phyloP scores from a whole-genome alignment of 2,888 invertebrate species.

The Dorcus parallelipipedus region DNA sequence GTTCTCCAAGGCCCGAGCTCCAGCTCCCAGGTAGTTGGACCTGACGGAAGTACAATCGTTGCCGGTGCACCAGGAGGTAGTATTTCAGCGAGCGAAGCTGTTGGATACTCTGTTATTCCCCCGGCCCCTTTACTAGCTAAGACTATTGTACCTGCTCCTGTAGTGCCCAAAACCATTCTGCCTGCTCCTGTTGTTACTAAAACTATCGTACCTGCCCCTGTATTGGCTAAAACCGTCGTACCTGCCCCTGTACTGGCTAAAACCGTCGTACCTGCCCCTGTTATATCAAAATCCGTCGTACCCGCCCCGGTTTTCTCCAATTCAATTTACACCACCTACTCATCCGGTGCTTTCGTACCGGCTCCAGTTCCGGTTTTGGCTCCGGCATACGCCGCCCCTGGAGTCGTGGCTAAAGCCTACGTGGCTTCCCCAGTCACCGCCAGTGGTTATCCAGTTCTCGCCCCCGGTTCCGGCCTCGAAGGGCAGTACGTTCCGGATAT shows the following conservation, averaged over 20 bases:
- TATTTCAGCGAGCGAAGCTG: slow-evolving; percentile 12
- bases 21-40: slow-evolving; percentile 19
- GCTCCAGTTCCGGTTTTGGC: slow-evolving; percentile 6
- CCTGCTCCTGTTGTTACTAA: no score
- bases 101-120: slow-evolving; percentile 11
- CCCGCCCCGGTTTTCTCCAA: neutral
- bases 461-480: slow-evolving; percentile 30
- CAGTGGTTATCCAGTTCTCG: slow-evolving; percentile 26
- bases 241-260: neutral
- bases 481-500: slow-evolving; percentile 33
- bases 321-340: neutral
- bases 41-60: slow-evolving; percentile 22
- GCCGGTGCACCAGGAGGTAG: slow-evolving; percentile 20
- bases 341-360: slow-evolving; percentile 9
- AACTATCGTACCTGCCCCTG: neutral
- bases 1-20: slow-evolving; percentile 22
- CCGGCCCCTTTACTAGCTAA: neutral
- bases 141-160: no score
- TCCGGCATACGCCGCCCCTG: neutral
- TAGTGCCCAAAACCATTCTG: no score
- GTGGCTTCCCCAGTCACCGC: slow-evolving; percentile 20
- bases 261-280: no score
- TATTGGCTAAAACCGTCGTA: slow-evolving; percentile 6
- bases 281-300: neutral
- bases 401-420: slow-evolving; percentile 10